phyloP scores from a whole-genome alignment of 2,113 vertebrate species.

The Terrapene triunguis region DNA sequence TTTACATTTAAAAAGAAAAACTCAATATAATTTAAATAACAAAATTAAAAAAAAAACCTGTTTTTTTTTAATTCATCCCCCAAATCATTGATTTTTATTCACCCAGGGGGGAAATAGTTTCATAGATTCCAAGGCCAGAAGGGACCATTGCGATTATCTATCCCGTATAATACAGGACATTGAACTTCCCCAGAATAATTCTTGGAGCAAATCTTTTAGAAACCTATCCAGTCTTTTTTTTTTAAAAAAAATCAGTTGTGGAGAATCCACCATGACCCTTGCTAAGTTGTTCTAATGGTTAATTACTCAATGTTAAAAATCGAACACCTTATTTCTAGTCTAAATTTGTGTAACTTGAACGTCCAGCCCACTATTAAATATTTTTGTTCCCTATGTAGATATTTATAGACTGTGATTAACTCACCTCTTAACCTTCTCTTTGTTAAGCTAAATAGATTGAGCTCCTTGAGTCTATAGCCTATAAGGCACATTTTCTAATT shows the following conservation, averaged over 20 bases:
- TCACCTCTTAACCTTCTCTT: background rate
- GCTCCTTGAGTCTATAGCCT: background rate
- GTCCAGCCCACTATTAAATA: background rate
- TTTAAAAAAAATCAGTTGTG: background rate
- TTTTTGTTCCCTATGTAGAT: background rate
- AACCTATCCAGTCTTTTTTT: background rate
- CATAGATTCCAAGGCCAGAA: background rate
- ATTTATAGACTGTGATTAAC: background rate
- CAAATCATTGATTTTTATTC: background rate
- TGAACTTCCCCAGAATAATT: background rate
- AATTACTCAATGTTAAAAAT: background rate
- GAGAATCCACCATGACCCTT: background rate
- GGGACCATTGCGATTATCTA: background rate
- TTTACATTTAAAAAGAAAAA: background rate
- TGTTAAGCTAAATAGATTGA: background rate
- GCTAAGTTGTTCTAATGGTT: background rate
- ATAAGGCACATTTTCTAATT: background rate
- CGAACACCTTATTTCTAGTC: background rate
- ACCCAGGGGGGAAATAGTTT: background rate
- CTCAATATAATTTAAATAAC: background rate
- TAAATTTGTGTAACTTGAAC: background rate
- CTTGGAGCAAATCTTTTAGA: background rate
- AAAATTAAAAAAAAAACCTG: too few relatives aligned
- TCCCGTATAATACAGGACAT: background rate
- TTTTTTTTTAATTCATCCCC: too few relatives aligned